Evolutionary conservation across 2,797 vertebrate species (phyloP).

Genomic region (Podargus strigoides): DNA sequence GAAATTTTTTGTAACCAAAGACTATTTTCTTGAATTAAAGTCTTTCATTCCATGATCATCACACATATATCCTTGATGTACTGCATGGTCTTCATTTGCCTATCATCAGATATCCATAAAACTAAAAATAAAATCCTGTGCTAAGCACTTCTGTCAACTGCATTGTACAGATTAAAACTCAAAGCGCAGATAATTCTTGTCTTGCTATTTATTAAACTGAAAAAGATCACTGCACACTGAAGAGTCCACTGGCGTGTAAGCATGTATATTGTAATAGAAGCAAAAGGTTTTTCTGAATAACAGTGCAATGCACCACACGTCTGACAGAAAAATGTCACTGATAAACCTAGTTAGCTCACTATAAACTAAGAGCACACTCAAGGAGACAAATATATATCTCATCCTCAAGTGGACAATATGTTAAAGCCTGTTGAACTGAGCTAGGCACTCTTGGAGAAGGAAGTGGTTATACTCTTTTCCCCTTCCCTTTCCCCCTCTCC

Average conservation of each 20-base stretch:
- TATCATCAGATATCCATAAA: background rate
- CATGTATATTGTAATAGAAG: background rate
- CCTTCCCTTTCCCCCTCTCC: background rate
- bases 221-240: background rate
- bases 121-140: constrained; percentile 12
- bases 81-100: background rate
- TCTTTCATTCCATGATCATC: background rate
- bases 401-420: background rate
- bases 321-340: background rate
- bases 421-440: background rate
- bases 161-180: constrained; percentile 23
- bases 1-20: background rate
- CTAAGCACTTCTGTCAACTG: background rate
- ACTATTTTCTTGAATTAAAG: background rate
- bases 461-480: background rate
- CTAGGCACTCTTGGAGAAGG: background rate
- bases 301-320: background rate
- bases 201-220: background rate
- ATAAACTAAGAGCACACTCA: background rate
- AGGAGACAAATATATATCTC: background rate
- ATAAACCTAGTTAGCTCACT: background rate
- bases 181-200: background rate
- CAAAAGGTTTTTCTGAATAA: background rate
- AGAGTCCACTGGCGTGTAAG: background rate
- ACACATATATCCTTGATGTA: background rate